Evolutionary conservation across 2,113 vertebrate species (phyloP).

Genomic region (Orcinus orca): DNA sequence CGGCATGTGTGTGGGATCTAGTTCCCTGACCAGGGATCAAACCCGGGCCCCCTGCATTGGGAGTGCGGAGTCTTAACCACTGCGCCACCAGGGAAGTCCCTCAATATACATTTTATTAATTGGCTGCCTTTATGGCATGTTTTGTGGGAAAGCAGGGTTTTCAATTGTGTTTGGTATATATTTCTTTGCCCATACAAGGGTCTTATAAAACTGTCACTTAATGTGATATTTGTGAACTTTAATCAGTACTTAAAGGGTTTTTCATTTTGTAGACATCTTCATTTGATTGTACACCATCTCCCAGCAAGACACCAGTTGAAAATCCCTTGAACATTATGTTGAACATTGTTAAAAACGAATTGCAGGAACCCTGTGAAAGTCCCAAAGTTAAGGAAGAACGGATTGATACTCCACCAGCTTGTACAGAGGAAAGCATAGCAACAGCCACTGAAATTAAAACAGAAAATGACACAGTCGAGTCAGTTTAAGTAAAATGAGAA

Average conservation of each 20-base stretch:
- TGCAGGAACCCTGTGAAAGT: conserved; percentile 82
- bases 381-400: conserved; percentile 91
- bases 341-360: conserved; percentile 89
- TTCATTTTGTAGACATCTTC: conserved; percentile 89
- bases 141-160: neutral
- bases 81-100: no score
- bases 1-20: no score
- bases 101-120: neutral
- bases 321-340: conserved; percentile 93
- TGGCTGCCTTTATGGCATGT: conserved; percentile 1
- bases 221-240: conserved; percentile 38
- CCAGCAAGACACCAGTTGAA: conserved; percentile 92
- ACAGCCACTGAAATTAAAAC: conserved; percentile 85
- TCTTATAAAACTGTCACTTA: conserved; percentile 39
- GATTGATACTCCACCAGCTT: conserved; percentile 78
- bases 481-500: conserved; percentile 80
- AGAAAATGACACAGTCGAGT: conserved; percentile 82
- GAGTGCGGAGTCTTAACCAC: no score
- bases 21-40: no score
- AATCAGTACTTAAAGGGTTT: conserved; percentile 48
- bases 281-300: conserved; percentile 95
- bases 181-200: neutral
- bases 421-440: conserved; percentile 83
- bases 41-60: no score
- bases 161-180: neutral